These are phyloP conservation scores for Echeneis naucrates DNA, from an alignment of 2,797 vertebrate genomes.

Conservation along the genomic window DNA sequence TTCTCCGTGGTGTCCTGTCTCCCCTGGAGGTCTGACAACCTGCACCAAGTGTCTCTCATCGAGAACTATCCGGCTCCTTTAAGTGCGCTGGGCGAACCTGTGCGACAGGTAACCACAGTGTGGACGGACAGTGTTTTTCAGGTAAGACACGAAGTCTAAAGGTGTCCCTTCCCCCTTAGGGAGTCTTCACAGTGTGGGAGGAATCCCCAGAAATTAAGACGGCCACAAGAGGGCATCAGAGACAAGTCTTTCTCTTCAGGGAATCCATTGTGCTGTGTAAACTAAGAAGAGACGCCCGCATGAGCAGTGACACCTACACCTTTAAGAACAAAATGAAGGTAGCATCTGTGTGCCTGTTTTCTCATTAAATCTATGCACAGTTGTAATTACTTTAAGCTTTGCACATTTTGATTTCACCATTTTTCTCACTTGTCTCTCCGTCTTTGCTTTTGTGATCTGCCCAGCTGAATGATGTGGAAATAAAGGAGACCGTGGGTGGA, in stretches of 20 bases:
- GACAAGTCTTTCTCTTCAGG: constrained; percentile 95
- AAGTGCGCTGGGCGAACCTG: constrained; percentile 92
- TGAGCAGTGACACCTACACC: constrained; percentile 88
- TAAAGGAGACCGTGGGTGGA: constrained; percentile 91
- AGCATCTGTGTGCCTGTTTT: neutral
- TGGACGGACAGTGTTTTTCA: neutral
- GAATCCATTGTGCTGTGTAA: constrained; percentile 95
- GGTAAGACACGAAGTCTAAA: too few species aligned
- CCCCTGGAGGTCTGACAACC: constrained; percentile 91
- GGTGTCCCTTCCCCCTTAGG: too few species aligned
- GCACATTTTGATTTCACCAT: neutral
- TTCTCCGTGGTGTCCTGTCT: constrained; percentile 93
- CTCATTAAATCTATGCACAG: neutral
- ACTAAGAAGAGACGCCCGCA: constrained; percentile 88
- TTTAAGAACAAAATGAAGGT: constrained; percentile 99
- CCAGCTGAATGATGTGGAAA: constrained; percentile 92
- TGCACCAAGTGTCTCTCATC: constrained; percentile 93
- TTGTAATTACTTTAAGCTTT: neutral
- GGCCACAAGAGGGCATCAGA: constrained; percentile 94
- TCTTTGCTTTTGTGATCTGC: constrained; percentile 10
- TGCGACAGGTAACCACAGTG: constrained; percentile 88
- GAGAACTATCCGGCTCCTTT: constrained; percentile 96
- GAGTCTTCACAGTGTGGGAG: constrained; percentile 95
- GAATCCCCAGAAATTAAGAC: constrained; percentile 91
- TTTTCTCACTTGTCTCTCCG: neutral